phyloP scores from a whole-genome alignment of 2,888 invertebrate species.

The Strigamia maritima region DNA sequence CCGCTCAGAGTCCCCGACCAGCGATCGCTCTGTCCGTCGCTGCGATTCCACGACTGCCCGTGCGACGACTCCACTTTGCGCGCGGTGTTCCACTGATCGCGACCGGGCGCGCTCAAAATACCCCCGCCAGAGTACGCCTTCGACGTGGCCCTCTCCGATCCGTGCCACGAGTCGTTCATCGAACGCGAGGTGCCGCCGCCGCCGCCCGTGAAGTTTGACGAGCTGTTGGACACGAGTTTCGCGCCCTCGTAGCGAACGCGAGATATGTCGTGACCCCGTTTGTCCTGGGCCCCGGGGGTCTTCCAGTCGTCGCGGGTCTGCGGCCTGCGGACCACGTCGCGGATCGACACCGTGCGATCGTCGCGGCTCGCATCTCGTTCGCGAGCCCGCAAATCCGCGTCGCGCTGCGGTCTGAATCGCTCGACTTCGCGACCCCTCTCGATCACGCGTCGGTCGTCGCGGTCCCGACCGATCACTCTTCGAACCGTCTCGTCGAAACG shows the following conservation, averaged over 20 bases:
- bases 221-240: constrained; percentile 39
- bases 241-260: constrained; percentile 36
- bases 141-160: constrained; percentile 36
- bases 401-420: constrained; percentile 37
- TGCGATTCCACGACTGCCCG: constrained; percentile 38
- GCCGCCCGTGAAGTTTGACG: background rate
- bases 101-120: background rate
- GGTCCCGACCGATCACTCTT: constrained; percentile 36
- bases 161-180: constrained; percentile 36
- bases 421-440: constrained; percentile 20
- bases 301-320: constrained; percentile 37
- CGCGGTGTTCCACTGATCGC: constrained; percentile 38
- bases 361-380: constrained; percentile 25
- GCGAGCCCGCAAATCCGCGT: constrained; percentile 40
- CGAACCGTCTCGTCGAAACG: constrained; percentile 34
- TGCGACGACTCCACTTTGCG: constrained; percentile 39
- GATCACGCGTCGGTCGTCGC: constrained; percentile 36
- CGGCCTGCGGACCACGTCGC: constrained; percentile 36
- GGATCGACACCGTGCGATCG: constrained; percentile 38
- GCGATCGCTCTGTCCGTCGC: constrained; percentile 37
- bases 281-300: constrained; percentile 18
- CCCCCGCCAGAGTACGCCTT: constrained; percentile 38
- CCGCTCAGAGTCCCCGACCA: constrained; percentile 40
- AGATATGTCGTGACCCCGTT: constrained; percentile 7
- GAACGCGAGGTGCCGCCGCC: constrained; percentile 31